phyloP scores from a whole-genome alignment of 2,113 vertebrate genomes.

The Sturnira hondurensis region DNA sequence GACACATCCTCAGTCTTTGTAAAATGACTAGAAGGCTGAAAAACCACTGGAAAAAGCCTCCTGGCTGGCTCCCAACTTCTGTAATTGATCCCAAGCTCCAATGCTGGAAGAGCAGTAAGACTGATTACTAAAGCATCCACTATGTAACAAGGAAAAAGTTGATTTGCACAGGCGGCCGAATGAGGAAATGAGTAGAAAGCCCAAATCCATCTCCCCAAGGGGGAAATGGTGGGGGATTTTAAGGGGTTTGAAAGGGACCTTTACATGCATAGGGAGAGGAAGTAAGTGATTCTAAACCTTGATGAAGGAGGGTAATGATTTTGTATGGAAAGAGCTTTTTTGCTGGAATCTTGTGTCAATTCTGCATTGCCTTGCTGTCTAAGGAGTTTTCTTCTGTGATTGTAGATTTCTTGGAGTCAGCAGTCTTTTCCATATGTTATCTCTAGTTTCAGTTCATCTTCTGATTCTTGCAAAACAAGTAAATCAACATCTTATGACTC shows the following conservation, averaged over 20 bases:
- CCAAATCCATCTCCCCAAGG: not conserved
- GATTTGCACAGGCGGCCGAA: not conserved
- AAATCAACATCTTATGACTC: not conserved
- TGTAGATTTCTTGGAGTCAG: not conserved
- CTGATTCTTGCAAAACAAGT: not conserved
- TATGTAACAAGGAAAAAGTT: not conserved
- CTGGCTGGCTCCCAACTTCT: not conserved
- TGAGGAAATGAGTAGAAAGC: not conserved
- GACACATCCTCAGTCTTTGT: not conserved
- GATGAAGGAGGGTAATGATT: not conserved
- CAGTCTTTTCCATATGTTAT: not conserved
- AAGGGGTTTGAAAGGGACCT: not conserved
- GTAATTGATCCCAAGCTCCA: not conserved
- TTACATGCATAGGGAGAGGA: not conserved
- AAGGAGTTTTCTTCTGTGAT: not conserved
- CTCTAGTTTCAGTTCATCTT: not conserved
- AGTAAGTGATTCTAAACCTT: not conserved
- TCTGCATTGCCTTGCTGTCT: not conserved
- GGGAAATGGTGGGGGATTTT: not conserved
- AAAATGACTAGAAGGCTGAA: not conserved
- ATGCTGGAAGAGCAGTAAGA: not conserved
- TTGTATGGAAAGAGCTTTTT: not conserved
- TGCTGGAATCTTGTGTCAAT: not conserved
- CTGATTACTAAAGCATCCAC: not conserved
- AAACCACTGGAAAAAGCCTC: not conserved